Base-by-base conservation (phyloP, 2,113 vertebrate genomes). In the Pedetes capensis region DNA sequence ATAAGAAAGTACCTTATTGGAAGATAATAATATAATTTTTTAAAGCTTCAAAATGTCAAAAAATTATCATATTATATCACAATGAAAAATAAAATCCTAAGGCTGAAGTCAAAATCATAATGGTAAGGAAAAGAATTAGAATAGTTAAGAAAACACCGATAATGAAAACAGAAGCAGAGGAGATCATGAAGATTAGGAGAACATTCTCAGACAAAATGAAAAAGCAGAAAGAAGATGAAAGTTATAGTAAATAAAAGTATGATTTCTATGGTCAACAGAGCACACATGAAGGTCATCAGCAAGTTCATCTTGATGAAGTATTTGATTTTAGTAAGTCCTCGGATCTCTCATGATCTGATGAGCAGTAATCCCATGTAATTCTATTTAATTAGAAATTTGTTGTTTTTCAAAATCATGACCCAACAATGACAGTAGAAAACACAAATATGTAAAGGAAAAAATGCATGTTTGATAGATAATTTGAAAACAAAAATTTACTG, bases 221-320 rank as follows among this genome's bases (percentile, higher is more conserved):
- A 55, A 44, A 37, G 29, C 12, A n/a, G 32, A 78, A 78, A 69
- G 61, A 27, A 91, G 51, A 69, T 23, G 25, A 61, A 27, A 55
- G 9, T 23, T 66, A 53, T 49, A 25, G 13, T 12, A 57, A 74
- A 69, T 51, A 68, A 61, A 59, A 63, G n/a, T 25, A 49, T 29
- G 27, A 59, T 61, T 63, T n/a, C 2, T 76, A 20, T 39, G 78
- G 25, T 69, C 23, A 32, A 4, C 27, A 37, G 53, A 71, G 34
- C 1, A 16, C 12, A 3, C 0, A 2, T 1, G 17, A 53, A 68
- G 9, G 3, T n/a, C 37, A 55, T 11, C 7, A 47, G 5, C n/a
- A 37, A 5, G 23, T 20, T 83, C 18, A 47, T 37, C 53, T 17
- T 29, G 29, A 44, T 63, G 53, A 63, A 55, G 49, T 84, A 63